Evolutionary conservation across 1,140 invertebrate genomes (phyloP), one percentile per base, ranked within the genome.

Genomic region (Zaprionus inermis): DNA sequence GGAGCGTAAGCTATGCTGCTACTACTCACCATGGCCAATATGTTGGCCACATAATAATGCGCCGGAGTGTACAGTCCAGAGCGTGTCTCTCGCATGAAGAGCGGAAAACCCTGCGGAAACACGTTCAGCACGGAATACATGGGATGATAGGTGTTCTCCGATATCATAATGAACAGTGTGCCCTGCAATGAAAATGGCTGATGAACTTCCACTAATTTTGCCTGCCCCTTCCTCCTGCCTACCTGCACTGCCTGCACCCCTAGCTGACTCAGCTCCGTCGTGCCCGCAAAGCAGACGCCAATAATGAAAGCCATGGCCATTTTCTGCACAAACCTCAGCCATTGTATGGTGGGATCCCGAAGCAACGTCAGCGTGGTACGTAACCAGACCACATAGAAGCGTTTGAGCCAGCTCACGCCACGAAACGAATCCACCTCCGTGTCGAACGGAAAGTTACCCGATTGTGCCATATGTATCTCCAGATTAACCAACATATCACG

Each of bases 111-210:
- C 76, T 95, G 94, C 0, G 97, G 97, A 80, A 97, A 96, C 68
- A 96, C 93, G 65, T 96, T 94, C 5, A 98, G 93, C 1, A 96
- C 96, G 0, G 96, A 95, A 90, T 97, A 97, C 96, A 97, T 97
- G 0, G 97, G 96, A 51, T 95, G 95, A 92, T 97, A 98, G 4
- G 96, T 96, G 79, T 97, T 97, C 93, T 98, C 97, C 0, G 96
- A 95, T 38, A 97, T 96, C 88, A 97, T 94, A 22, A 97, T 95
- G 85, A 97, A 97, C 2, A 97, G 91, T 0, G 95, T 95, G 11
- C 97, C 97, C 92, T 97, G 61, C 14, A 14, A 14, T n/a, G 18
- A 1, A n/a, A 28, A 22, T 1, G 28, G 24, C 0, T 32, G 20
- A 20, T 1, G 0, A 7, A 0, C 32, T 20, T 1, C 12, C 1